Base-by-base conservation (phyloP, 1,140 invertebrate species). In the Archivesica marissinica region DNA sequence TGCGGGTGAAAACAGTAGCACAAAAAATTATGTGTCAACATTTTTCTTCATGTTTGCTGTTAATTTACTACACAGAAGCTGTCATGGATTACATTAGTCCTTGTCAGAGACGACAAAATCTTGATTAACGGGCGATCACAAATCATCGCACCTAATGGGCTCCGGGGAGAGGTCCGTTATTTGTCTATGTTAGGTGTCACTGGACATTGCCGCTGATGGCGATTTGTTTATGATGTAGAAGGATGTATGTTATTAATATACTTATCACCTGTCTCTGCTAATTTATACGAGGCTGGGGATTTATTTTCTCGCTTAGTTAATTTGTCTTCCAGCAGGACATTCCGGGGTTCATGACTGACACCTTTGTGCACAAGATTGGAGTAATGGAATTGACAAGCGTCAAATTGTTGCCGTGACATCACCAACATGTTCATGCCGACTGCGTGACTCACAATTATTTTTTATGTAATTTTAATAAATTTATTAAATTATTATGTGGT, bases 61-160 rank as follows among this genome's bases (percentile, higher is more conserved):
- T 77, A 77, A 77, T 77, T 77, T 77, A 77, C 75, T 61, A 77
- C 75, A 77, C 54, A 15, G 54, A 77, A 35, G 13, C n/a, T 77
- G 75, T 77, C 75, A 41, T 41, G 75, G 52, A 61, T 77, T 77
- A 77, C 75, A 77, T 77, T 77, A 77, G 75, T 77, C 35, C 28
- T 15, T 61, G 75, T 59, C 75, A 61, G 9, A 30, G 35, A 17
- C 61, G 75, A 77, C 75, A 77, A 44, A 30, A 61, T 77, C 28
- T 59, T 59, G 75, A 77, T 77, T 59, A 77, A 77, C 75, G 38
- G 75, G 44, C 23, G 38, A 44, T 77, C 75, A 77, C 75, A 59
- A 61, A 77, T 77, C 54, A 59, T 77, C 2, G 54, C 54, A 41
- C 47, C 54, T 77, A 77, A 77, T 77, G 75, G 75, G 38, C 75